phyloP scores from a whole-genome alignment of 2,797 vertebrate species.

The Allobates femoralis region DNA sequence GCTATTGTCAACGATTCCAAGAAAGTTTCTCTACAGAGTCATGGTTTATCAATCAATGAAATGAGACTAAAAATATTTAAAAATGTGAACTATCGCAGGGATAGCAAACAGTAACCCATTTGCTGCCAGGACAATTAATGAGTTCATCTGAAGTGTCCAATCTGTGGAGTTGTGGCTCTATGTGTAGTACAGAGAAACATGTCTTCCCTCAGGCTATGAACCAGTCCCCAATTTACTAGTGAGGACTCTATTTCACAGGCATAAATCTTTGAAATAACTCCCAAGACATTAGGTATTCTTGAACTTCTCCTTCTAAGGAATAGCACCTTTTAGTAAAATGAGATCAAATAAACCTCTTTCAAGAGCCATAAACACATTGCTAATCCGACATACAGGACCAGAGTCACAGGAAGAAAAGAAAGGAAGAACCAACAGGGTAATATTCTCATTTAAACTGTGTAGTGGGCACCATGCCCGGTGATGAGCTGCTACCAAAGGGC shows the following conservation, averaged over 20 bases:
- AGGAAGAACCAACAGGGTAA: background rate
- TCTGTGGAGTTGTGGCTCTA: background rate
- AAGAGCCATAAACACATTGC: background rate
- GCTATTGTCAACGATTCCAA: too few species aligned
- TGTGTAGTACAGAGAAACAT: background rate
- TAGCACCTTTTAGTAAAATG: background rate
- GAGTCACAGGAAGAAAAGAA: background rate
- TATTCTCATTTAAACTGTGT: background rate
- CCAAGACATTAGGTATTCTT: background rate
- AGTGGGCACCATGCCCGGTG: conserved; percentile 13
- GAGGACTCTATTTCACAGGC: background rate
- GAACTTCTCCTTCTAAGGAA: background rate
- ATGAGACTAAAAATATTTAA: too few species aligned
- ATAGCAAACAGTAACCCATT: too few species aligned
- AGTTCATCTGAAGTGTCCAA: background rate
- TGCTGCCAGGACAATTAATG: too few species aligned
- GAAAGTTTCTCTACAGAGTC: too few species aligned
- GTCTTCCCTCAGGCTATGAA: background rate
- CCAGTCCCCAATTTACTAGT: background rate
- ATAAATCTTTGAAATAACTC: background rate
- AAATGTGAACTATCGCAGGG: too few species aligned
- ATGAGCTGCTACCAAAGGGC: background rate
- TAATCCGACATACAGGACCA: background rate
- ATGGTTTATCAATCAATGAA: too few species aligned
- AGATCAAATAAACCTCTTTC: conserved; percentile 13